Base-by-base conservation (phyloP, 2,888 invertebrate species). In the Nomada ferruginata region DNA sequence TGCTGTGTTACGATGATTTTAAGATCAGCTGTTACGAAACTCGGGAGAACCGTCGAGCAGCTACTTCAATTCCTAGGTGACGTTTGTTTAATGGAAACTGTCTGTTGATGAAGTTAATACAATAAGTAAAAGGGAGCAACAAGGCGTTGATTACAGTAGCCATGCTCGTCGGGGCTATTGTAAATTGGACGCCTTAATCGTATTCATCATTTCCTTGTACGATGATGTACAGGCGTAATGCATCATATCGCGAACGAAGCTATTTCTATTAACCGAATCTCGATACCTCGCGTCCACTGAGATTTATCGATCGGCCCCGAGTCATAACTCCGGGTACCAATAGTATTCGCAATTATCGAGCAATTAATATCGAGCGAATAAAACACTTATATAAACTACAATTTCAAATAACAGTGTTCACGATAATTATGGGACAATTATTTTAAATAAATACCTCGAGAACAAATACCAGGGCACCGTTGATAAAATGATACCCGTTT, bases 101-200 rank as follows among this genome's bases (percentile, higher is more conserved):
- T 29, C 59, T 1, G 47, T 50, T 70, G 59, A 70, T 60, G 70
- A 60, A 70, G 70, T 60, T 70, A 70, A 70, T 29, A 47, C 29
- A 59, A 70, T 70, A 47, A 59, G 47, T 70, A 60, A 60, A 70
- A 70, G 59, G 29, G 59, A 70, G 20, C 70, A 70, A 59, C 29
- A 59, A 70, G 59, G 50, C 70, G 59, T 60, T 70, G 70, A 70
- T 70, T 60, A 60, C 70, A 15, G 70, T 70, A 60, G 70, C 70
- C 23, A 11, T 50, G 20, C 59, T 36, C 47, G 59, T 59, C 53
- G 15, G 26, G 4, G 59, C 47, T 60, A 70, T 70, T 70, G 70
- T 70, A 70, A 60, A 70, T 70, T 70, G 44, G 70, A 70, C 59
- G 59, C 59, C 50, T 70, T 70, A 70, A 70, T 70, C 59, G 70